Conservation (phyloP, 2,888 invertebrate species). For the Parasteatoda lunata region DNA sequence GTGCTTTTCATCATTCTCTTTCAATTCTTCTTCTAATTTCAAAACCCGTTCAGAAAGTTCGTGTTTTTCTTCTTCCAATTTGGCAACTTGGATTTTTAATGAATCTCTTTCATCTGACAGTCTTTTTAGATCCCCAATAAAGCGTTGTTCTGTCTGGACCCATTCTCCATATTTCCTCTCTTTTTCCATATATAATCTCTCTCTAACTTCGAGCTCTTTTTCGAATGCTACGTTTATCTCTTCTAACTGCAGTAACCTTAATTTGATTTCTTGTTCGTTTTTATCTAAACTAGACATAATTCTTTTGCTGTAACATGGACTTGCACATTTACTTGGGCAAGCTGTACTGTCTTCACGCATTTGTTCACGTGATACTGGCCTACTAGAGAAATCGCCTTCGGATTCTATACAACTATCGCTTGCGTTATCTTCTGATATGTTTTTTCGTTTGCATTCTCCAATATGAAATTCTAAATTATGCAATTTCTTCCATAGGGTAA, state of each 20-base stretch:
- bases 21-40: slow-evolving; percentile 39
- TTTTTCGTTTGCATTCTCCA: slow-evolving; percentile 54
- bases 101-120: slow-evolving; percentile 47
- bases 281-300: slow-evolving; percentile 58
- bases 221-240: slow-evolving; percentile 67
- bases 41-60: slow-evolving; percentile 11
- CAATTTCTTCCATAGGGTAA: slow-evolving; percentile 68
- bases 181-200: slow-evolving; percentile 62
- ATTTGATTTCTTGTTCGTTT: slow-evolving; percentile 67
- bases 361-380: slow-evolving; percentile 23
- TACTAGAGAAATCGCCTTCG: slow-evolving; percentile 17
- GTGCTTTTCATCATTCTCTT: slow-evolving; percentile 15
- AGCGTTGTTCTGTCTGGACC: slow-evolving; percentile 49
- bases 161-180: slow-evolving; percentile 63
- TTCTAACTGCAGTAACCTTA: slow-evolving; percentile 63
- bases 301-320: slow-evolving; percentile 10
- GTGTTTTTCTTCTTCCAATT: slow-evolving; percentile 54
- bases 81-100: slow-evolving; percentile 31
- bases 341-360: slow-evolving; percentile 10
- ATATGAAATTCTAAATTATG: slow-evolving; percentile 66
- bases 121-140: slow-evolving; percentile 47
- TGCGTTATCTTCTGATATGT: slow-evolving; percentile 43
- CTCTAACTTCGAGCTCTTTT: slow-evolving; percentile 67
- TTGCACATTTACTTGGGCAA: neutral
- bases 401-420: slow-evolving; percentile 40